Evolutionary conservation across 2,113 vertebrate species (phyloP).

Genomic region (Pontoporia blainvillei): DNA sequence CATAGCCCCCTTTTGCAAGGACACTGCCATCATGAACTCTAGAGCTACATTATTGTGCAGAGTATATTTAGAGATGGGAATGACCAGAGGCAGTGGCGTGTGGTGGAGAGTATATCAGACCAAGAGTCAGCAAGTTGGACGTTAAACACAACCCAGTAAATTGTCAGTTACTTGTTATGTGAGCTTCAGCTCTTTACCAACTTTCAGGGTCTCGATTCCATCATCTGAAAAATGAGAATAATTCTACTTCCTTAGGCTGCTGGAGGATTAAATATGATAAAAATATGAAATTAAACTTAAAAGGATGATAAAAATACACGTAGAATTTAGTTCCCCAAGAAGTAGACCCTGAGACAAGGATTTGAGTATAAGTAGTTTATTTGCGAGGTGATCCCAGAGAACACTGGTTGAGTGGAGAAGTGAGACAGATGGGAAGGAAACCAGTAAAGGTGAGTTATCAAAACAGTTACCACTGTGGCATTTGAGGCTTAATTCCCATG

Average conservation of each 20-base stretch:
- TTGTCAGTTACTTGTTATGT: background rate
- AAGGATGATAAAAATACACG: background rate
- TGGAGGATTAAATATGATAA: background rate
- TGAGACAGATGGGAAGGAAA: background rate
- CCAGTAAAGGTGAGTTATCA: background rate
- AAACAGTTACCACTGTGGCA: background rate
- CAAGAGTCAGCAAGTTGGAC: background rate
- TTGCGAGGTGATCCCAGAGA: background rate
- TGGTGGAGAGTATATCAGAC: background rate
- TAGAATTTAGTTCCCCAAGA: background rate
- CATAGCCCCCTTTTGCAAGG: background rate
- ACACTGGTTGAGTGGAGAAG: background rate
- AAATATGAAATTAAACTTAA: background rate
- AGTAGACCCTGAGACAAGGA: background rate
- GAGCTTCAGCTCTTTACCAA: background rate
- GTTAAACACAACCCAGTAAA: background rate
- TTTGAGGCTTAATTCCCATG: background rate
- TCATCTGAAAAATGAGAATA: constrained; percentile 10
- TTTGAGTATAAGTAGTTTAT: background rate
- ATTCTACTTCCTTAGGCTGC: background rate
- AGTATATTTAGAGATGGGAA: background rate
- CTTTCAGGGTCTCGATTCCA: background rate
- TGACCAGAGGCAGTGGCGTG: background rate
- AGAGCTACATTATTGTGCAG: background rate
- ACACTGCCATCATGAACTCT: background rate